These are phyloP conservation scores for Lophura swinhoii DNA, from an alignment of 2,797 vertebrate genomes.

Conservation along the genomic window DNA sequence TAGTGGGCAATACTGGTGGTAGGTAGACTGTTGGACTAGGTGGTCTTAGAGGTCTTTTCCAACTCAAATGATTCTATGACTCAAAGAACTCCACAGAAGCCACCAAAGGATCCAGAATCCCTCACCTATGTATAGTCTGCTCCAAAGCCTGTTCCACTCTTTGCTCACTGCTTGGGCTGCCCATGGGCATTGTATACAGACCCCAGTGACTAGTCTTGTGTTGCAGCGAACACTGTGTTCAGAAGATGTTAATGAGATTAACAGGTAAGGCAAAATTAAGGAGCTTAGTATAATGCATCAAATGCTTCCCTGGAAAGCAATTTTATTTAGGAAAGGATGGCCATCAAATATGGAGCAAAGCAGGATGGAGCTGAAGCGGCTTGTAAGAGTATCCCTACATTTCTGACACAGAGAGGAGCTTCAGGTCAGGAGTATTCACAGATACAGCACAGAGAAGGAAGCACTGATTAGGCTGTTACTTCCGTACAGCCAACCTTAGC, in stretches of 20 bases:
- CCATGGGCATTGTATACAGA: neutral
- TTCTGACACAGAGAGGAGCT: neutral
- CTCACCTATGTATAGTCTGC: neutral
- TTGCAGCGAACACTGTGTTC: neutral
- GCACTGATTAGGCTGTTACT: neutral
- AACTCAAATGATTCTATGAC: too few species aligned
- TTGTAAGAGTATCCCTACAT: neutral
- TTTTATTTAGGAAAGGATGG: neutral
- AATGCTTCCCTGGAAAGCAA: neutral
- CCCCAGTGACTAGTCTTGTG: neutral
- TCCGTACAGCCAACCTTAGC: neutral
- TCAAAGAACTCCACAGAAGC: neutral
- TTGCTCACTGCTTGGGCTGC: neutral
- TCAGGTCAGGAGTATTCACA: neutral
- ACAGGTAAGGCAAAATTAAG: conserved; percentile 11
- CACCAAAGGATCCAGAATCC: neutral
- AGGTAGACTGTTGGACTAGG: too few species aligned
- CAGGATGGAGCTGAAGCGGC: neutral
- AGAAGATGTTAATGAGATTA: neutral
- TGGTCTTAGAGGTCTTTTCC: too few species aligned
- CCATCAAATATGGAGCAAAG: rapidly evolving
- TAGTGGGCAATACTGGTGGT: too few species aligned
- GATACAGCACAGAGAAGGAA: neutral
- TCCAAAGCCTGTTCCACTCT: neutral
- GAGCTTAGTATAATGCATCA: neutral